These are phyloP conservation scores for Caenorhabditis latens DNA, from an alignment of 1,140 invertebrate species.

Conservation along the genomic window DNA sequence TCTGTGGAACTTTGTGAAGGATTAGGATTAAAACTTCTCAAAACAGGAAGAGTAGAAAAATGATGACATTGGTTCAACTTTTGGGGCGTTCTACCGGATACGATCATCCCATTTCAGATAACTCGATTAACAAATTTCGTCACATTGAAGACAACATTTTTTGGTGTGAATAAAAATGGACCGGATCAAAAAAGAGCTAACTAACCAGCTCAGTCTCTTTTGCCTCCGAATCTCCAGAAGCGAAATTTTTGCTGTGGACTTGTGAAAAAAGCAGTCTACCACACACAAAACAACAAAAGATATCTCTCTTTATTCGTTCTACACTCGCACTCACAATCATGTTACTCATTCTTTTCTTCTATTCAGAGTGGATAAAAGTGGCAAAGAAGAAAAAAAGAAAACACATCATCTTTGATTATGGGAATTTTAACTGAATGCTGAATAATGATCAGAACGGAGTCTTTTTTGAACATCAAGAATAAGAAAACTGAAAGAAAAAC, in stretches of 20 bases:
- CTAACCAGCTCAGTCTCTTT: slow-evolving; percentile 20
- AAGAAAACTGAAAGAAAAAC: background rate
- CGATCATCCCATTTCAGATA: background rate
- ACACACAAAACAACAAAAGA: slow-evolving; percentile 54
- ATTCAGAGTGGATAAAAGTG: slow-evolving; percentile 21
- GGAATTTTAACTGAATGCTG: background rate
- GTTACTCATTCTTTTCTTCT: slow-evolving; percentile 49
- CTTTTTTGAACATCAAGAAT: background rate
- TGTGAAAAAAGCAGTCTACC: slow-evolving; percentile 52
- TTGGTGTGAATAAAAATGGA: slow-evolving; percentile 32
- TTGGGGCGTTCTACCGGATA: too few relatives aligned
- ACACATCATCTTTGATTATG: slow-evolving; percentile 34
- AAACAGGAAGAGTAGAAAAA: too few relatives aligned
- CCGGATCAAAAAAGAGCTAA: slow-evolving; percentile 26
- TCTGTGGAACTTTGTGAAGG: too few relatives aligned
- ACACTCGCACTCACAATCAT: slow-evolving; percentile 52
- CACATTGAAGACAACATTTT: slow-evolving; percentile 2
- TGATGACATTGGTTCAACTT: too few relatives aligned
- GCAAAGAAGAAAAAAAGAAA: background rate
- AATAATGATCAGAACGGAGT: background rate
- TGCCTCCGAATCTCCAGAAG: slow-evolving; percentile 24
- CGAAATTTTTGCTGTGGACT: slow-evolving; percentile 38
- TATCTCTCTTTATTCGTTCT: slow-evolving; percentile 47
- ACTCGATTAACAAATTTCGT: background rate
- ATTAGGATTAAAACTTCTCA: too few relatives aligned